Conservation (phyloP, 2,797 vertebrate genomes). For the Rhynchotus rufescens region DNA sequence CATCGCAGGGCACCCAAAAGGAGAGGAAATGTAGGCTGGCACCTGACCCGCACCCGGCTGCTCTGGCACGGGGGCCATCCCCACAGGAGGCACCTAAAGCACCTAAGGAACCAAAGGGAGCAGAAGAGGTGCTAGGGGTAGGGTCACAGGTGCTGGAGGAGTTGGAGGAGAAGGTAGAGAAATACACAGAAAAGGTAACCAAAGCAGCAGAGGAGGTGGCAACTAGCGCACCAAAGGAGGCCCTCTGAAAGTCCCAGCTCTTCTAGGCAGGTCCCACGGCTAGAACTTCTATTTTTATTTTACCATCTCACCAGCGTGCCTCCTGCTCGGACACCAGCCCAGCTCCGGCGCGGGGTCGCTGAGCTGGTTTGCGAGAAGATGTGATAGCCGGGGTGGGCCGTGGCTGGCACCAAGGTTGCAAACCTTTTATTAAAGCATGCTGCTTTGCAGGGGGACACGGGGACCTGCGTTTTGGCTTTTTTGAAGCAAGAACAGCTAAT, state of each 20-base stretch:
- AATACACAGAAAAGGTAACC: background rate
- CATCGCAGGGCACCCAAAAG: constrained; percentile 13
- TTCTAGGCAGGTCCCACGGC: background rate
- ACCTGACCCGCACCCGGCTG: background rate
- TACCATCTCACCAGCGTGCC: background rate
- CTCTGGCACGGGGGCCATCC: rapidly evolving
- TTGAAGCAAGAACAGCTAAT: background rate
- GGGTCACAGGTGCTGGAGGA: background rate
- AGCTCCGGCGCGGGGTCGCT: background rate
- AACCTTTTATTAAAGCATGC: background rate
- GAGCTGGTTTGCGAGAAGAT: background rate
- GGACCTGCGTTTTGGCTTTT: background rate
- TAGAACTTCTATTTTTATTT: background rate
- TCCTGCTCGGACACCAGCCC: background rate
- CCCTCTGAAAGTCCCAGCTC: background rate
- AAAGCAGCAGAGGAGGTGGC: background rate
- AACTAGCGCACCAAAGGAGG: background rate
- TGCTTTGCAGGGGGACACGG: background rate
- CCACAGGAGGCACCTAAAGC: background rate
- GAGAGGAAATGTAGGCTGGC: background rate
- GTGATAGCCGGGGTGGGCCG: background rate
- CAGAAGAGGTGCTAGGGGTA: background rate
- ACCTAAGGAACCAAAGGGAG: background rate
- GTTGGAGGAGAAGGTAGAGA: background rate
- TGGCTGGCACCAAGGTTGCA: background rate